A percentile compares a stretch with the other conserved stretches of the same genome.
Conservation (phyloP, 1,140 invertebrate species). For the Zaprionus lachaisei region DNA sequence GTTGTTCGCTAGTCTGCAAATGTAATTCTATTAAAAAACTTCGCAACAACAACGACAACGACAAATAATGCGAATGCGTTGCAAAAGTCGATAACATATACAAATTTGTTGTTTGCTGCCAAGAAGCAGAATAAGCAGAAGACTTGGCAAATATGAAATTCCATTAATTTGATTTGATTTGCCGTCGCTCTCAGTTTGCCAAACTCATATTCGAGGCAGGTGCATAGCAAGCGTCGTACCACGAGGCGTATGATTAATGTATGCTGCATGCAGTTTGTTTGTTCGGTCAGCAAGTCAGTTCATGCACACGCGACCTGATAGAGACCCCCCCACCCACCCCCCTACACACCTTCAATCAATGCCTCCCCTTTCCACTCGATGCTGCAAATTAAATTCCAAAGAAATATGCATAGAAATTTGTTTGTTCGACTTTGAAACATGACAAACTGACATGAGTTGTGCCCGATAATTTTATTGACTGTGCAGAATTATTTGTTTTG, state of each 20-base stretch:
- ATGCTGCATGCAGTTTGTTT: conserved; percentile 33
- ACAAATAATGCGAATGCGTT: conserved; percentile 23
- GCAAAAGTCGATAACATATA: conserved; percentile 63
- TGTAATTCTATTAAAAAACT: conserved; percentile 76
- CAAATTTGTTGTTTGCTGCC: conserved; percentile 50
- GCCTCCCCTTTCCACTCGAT: no score
- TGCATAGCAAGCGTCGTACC: conserved; percentile 15
- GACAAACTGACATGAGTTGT: background rate
- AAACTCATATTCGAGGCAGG: conserved; percentile 23
- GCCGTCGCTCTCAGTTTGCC: conserved; percentile 10
- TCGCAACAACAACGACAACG: conserved; percentile 25
- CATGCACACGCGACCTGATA: background rate
- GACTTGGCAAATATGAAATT: conserved; percentile 69
- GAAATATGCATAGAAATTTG: background rate
- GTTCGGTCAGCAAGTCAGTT: conserved; percentile 6
- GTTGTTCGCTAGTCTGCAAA: conserved; percentile 53
- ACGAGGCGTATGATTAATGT: conserved; percentile 70
- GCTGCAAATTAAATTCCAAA: background rate
- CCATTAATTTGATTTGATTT: conserved; percentile 71
- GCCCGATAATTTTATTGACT: background rate
- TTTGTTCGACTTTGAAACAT: background rate
- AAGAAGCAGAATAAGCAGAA: background rate
- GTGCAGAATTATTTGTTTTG: background rate
- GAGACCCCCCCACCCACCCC: no score
- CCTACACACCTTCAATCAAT: background rate